phyloP scores from a whole-genome alignment of 2,113 vertebrate genomes.

The Holacanthus passer region DNA sequence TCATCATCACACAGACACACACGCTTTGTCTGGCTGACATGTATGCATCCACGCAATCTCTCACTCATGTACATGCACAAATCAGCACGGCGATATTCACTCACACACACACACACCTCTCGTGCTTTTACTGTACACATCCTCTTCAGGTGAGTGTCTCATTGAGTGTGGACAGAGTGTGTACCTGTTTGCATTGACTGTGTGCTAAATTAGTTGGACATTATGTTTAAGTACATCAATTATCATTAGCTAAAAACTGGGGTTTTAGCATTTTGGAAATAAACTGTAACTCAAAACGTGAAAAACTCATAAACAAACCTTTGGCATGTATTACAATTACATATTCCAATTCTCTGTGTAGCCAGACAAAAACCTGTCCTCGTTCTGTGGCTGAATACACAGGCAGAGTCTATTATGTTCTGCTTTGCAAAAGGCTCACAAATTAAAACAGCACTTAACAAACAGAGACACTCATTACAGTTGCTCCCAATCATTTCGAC shows the following conservation, averaged over 20 bases:
- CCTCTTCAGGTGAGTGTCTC: constrained; percentile 9
- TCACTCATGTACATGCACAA: constrained; percentile 3
- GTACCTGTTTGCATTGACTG: constrained; percentile 1
- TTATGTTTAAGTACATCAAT: background rate
- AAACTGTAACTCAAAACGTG: background rate
- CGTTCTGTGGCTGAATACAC: constrained; percentile 13
- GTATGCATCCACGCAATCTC: background rate
- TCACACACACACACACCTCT: background rate
- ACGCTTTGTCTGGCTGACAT: constrained; percentile 8
- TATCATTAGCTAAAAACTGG: background rate
- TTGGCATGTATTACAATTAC: background rate
- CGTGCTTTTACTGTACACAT: background rate
- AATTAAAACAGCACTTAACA: constrained; percentile 62
- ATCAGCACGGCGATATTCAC: background rate
- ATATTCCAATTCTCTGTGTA: constrained; percentile 15
- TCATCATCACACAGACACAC: background rate
- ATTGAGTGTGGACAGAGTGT: background rate
- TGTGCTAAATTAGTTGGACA: background rate
- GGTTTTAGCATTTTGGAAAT: background rate
- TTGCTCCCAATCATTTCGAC: constrained; percentile 35
- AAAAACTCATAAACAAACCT: background rate
- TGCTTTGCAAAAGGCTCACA: constrained; percentile 31
- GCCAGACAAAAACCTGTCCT: constrained; percentile 34
- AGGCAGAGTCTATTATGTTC: constrained; percentile 14
- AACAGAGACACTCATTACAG: constrained; percentile 43